phyloP scores from a whole-genome alignment of 2,888 invertebrate genomes.

The Gryllus longicercus region DNA sequence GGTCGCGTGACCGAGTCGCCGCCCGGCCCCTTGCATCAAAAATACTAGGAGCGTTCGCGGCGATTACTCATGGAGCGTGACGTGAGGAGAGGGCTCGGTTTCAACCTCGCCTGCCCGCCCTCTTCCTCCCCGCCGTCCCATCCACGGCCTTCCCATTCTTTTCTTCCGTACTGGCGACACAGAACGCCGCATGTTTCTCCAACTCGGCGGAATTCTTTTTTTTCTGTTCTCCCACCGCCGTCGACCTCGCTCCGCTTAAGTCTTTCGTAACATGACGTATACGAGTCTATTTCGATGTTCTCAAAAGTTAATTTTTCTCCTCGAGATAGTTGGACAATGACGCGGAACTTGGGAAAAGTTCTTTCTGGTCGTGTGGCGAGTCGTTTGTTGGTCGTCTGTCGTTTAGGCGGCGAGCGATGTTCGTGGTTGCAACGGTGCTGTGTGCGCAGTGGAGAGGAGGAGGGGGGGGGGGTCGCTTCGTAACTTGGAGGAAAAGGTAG shows the following conservation, averaged over 20 bases:
- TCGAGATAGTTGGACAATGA: too few relatives aligned
- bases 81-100: neutral
- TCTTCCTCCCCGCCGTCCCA: neutral
- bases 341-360: too few relatives aligned
- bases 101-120: neutral
- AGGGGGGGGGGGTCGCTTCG: too few relatives aligned
- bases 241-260: neutral
- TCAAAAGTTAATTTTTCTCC: neutral
- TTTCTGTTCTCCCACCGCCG: neutral
- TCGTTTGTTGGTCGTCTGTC: too few relatives aligned
- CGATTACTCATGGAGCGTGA: slow-evolving; percentile 6
- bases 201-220: neutral
- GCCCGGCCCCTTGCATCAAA: neutral
- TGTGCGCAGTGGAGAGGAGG: too few relatives aligned
- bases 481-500: too few relatives aligned
- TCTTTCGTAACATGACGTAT: slow-evolving; percentile 9
- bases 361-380: too few relatives aligned
- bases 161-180: neutral
- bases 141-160: neutral
- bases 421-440: too few relatives aligned
- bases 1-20: neutral
- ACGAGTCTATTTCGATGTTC: neutral
- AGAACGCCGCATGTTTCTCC: neutral
- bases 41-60: neutral
- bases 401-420: too few relatives aligned